A percentile compares a stretch with the other conserved stretches of the same genome.
Evolutionary conservation across 2,113 vertebrate species (phyloP).

Genomic region (Vicugna pacos): DNA sequence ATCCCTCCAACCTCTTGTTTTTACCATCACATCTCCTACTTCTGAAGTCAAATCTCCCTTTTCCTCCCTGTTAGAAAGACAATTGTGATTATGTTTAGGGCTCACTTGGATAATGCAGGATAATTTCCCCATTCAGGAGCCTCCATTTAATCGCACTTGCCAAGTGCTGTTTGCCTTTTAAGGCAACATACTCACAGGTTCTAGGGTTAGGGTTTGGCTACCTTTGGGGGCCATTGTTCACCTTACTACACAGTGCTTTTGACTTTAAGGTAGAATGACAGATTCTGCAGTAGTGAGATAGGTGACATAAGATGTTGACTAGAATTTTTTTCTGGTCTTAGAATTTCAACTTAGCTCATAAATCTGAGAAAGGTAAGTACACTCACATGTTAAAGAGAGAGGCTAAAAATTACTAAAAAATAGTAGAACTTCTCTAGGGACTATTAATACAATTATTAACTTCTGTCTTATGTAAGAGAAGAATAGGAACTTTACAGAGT

Average conservation of each 20-base stretch:
- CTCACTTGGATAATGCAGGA: not conserved
- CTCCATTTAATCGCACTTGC: not conserved
- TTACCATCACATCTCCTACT: not conserved
- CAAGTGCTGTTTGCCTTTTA: not conserved
- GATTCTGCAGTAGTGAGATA: not conserved
- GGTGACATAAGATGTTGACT: not conserved
- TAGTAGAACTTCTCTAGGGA: not conserved
- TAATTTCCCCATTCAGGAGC: not conserved
- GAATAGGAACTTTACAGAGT: not conserved
- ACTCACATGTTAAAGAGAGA: conserved; percentile 1
- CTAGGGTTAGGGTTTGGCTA: not conserved
- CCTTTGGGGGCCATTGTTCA: not conserved
- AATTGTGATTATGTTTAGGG: not conserved
- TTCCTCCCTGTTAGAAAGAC: not conserved
- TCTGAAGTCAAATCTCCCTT: not conserved
- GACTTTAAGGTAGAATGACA: not conserved
- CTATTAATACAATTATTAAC: not conserved
- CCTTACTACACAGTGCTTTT: not conserved
- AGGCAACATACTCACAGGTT: not conserved
- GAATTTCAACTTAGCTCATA: not conserved
- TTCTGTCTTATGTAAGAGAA: not conserved
- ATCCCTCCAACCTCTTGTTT: not conserved
- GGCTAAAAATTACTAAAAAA: not conserved
- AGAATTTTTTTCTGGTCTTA: not conserved
- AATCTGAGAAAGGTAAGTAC: not conserved